phyloP scores from a whole-genome alignment of 2,888 invertebrate species.

The Biston betularia region DNA sequence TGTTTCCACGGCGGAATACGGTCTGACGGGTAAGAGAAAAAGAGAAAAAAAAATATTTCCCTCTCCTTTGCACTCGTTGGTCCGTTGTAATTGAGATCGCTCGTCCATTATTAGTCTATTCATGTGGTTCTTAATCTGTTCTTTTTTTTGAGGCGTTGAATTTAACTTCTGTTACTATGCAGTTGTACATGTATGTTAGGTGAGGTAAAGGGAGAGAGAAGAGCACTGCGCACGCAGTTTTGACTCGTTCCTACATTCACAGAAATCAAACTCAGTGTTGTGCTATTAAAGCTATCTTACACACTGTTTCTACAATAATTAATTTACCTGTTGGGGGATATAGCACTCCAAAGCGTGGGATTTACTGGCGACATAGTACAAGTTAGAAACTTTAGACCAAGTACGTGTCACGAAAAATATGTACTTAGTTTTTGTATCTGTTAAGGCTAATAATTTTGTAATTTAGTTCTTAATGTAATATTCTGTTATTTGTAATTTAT shows the following conservation, averaged over 20 bases:
- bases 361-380: constrained; percentile 79
- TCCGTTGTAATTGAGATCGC: no score
- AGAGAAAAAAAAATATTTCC: no score
- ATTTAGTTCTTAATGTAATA: constrained; percentile 71
- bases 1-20: no score
- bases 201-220: not conserved
- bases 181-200: no score
- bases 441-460: constrained; percentile 64
- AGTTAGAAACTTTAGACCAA: constrained; percentile 75
- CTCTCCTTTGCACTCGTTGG: no score
- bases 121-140: no score
- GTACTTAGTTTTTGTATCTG: constrained; percentile 53
- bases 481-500: constrained; percentile 86
- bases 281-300: not conserved
- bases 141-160: no score
- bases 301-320: not conserved
- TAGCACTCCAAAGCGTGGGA: constrained; percentile 30
- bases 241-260: no score
- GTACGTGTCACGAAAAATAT: constrained; percentile 65
- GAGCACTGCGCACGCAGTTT: not conserved
- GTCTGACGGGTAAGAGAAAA: no score
- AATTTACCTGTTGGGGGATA: constrained; percentile 17
- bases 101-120: no score
- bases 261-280: no score
- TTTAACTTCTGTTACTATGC: no score